Evolutionary conservation across 2,888 invertebrate genomes (phyloP), one percentile per base, ranked within the genome.

Genomic region (Dicycla oo): DNA sequence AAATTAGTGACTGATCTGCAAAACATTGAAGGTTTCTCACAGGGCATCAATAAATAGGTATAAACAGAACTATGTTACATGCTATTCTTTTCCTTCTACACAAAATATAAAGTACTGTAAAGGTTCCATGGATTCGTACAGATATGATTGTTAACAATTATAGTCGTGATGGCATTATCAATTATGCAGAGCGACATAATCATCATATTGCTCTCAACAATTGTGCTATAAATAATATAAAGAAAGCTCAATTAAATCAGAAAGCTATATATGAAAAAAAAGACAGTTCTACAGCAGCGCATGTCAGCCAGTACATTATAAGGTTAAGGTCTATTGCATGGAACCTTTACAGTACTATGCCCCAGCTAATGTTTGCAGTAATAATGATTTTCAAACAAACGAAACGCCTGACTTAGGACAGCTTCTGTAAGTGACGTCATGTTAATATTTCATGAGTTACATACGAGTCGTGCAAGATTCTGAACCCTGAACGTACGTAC

Each of bases 371-470:
- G 67, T 73, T 73, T 70, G 54, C 69, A 82, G 57, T 56, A 65
- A 74, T 82, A 80, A 82, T 82, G 79, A 68, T 80, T 74, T 78
- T 74, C 79, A 80, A 80, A 82, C 80, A 80, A 69, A 82, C 73
- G 56, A n/a, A 56, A 80, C 49, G 54, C 45, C 57, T 30, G 65
- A 57, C 74, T 74, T 73, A 56, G 38, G 66, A 40, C 69, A 61
- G 56, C 34, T 23, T 78, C 61, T 77, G 66, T 47, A 68, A 64
- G 65, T 56, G 67, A 70, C 67, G n/a, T n/a, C n/a, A 64, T 70
- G 49, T 82, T 68, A 73, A 80, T 82, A 67, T 68, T 82, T 70
- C 11, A 82, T 57, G 63, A 80, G 47, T 47, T 60, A 64, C 65
- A 51, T 53, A 63, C 49, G 2, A 60, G 51, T 68, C 70, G 38